Conservation (phyloP, 2,113 vertebrate species). For the Panurus biarmicus region DNA sequence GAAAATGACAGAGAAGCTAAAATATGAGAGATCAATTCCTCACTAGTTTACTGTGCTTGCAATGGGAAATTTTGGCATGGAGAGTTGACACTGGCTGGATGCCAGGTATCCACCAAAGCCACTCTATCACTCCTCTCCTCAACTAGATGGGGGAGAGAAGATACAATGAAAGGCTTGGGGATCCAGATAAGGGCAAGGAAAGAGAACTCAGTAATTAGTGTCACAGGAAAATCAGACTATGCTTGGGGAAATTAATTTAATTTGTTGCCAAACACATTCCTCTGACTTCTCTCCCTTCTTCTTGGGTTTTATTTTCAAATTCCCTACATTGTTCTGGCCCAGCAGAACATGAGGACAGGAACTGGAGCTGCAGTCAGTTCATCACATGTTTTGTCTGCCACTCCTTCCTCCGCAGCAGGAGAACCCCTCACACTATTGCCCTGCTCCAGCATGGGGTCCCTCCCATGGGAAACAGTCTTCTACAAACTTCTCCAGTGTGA, state of each 20-base stretch:
- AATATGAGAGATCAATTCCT: background rate
- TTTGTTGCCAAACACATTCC: background rate
- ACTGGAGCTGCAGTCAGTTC: background rate
- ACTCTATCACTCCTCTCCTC: background rate
- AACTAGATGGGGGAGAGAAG: background rate
- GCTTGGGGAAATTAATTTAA: background rate
- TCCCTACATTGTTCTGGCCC: background rate
- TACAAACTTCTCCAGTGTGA: background rate
- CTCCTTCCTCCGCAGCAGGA: background rate
- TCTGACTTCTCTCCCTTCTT: background rate
- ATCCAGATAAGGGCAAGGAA: background rate
- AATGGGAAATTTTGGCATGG: background rate
- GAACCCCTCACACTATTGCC: background rate
- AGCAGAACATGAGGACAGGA: no score
- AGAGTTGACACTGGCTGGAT: background rate
- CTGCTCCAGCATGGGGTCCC: background rate
- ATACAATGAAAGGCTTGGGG: background rate
- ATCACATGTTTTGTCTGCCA: background rate
- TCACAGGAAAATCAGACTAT: background rate
- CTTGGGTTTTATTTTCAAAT: background rate
- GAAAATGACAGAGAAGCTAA: background rate
- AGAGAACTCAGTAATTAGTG: background rate
- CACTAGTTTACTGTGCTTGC: background rate
- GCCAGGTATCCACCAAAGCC: background rate
- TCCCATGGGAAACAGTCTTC: background rate